Evolutionary conservation across 2,113 vertebrate genomes (phyloP), one percentile per base, ranked within the genome.

Genomic region (Acrocephalus arundinaceus): DNA sequence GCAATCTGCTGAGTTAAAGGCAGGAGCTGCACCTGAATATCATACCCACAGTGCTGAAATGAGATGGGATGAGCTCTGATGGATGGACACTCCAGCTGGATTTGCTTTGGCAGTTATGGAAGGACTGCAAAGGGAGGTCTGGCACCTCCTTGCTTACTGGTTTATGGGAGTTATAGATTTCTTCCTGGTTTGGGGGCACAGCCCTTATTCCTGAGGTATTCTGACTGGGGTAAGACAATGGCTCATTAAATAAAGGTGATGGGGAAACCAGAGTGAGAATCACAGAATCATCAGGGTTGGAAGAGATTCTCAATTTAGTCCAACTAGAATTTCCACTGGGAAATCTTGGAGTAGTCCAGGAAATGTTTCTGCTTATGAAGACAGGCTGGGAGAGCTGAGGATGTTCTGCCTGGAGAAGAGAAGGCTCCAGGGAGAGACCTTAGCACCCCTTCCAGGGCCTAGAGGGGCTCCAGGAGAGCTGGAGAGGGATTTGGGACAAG

Each of bases 131-230:
- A 58, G 21, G 37, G 33, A 76, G 25, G 35, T 14, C 10, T 66
- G 22, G 23, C 10, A 57, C 10, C 45, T 65, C 31, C 9, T 76
- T 2, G 0, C 3, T 21, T 19, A 3, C 9, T 18, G 5, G 10
- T 68, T 71, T 1, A 2, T 6, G 23, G 37, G 46, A 74, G 15
- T 18, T 37, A 13, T 3, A 43, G 22, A 49, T 81, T 75, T 62
- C 27, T 12, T 20, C 16, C 67, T 14, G 12, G 21, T 54, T 68
- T 62, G 41, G 55, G 48, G 15, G 27, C 31, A 57, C 15, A 21
- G 39, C 61, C n/a, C 7, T 72, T 46, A 19, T 15, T 52, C 7
- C 5, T 35, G 23, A 15, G 43, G 43, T 45, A 6, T 94, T 75
- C 57, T 89, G 61, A 19, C n/a, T 0, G 2, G 39, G 25, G 54